Percentiles rank a stretch among this genome's conserved stretches.
These are phyloP conservation scores for Ochropacha duplaris DNA, from an alignment of 2,888 invertebrate genomes.

Conservation along the genomic window DNA sequence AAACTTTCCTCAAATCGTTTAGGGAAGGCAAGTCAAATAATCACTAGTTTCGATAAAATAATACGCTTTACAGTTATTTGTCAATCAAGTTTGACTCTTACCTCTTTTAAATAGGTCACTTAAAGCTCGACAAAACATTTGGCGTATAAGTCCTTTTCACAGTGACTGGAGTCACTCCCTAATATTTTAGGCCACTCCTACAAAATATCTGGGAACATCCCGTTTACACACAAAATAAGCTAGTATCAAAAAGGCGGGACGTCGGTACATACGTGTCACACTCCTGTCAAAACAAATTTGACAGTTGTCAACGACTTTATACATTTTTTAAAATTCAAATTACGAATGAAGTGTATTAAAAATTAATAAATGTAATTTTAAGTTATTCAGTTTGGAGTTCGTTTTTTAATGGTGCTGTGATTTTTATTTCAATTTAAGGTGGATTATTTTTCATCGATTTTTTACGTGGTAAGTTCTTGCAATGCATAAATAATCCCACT, in stretches of 20 bases:
- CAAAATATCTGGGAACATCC: background rate
- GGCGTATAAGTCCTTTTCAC: background rate
- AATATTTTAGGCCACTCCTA: background rate
- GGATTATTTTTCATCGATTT: background rate
- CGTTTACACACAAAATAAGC: background rate
- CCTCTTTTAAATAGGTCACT: too few relatives aligned
- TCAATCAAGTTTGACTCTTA: too few relatives aligned
- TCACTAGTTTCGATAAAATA: too few relatives aligned
- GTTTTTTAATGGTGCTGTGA: background rate
- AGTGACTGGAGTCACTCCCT: background rate
- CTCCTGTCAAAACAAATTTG: background rate
- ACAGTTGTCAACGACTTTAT: background rate
- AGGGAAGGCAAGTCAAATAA: too few relatives aligned
- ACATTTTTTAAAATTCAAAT: background rate
- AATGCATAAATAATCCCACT: too few relatives aligned
- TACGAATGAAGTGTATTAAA: background rate
- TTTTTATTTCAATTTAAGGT: background rate
- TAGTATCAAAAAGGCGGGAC: constrained; percentile 8
- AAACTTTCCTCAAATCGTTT: too few relatives aligned
- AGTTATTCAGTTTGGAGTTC: background rate
- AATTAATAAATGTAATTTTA: background rate
- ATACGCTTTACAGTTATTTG: too few relatives aligned
- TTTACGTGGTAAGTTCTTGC: background rate
- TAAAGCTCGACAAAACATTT: too few relatives aligned
- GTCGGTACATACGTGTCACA: background rate